Evolutionary conservation across 2,113 vertebrate species (phyloP), one percentile per base, ranked within the genome.

Genomic region (Daubentonia madagascariensis): DNA sequence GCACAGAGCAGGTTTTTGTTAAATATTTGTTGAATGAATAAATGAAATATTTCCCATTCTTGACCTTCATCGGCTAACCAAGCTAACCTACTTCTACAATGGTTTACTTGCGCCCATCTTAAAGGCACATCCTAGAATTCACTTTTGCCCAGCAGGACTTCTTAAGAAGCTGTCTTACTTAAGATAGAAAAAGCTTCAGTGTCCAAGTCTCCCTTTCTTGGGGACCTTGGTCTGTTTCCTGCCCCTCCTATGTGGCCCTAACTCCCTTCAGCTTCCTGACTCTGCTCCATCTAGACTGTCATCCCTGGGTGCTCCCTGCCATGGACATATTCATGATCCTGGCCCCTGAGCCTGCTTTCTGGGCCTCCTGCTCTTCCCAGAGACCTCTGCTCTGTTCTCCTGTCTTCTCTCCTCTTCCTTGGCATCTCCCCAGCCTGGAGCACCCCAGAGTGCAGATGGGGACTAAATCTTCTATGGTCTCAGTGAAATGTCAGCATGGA

Each of bases 1-100:
- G 52, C 85, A 70, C 22, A 85, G 79, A 84, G 93, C 72, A 90
- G 68, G 32, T 79, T 40, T 84, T 97, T n/a, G 14, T 37, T 93
- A 72, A 75, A 18, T 63, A 75, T 80, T 80, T 92, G 52, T 86
- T 85, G 76, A 91, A 37, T 61, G 85, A 92, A 45, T 78, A 83
- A 91, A 72, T 52, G 52, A 94, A 80, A 43, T 37, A 76, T 35
- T 92, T 94, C 72, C 32, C 54, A 78, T 43, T 45, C 32, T 57
- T 80, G n/a, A 59, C 61, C 52, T 59, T 79, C 45, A 12, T 57
- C 67, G 30, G 85, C 79, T 93, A 50, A 43, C 52, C 48, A 80
- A 52, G 57, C 61, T 90, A 88, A 68, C 65, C 72, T n/a, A 32
- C n/a, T 22, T 70, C 40, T 28, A 54, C 0, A 2, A 20, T 30